Percentiles rank a stretch among this genome's conserved stretches.
phyloP scores from a whole-genome alignment of 2,113 vertebrate species.

The Otus sunia region DNA sequence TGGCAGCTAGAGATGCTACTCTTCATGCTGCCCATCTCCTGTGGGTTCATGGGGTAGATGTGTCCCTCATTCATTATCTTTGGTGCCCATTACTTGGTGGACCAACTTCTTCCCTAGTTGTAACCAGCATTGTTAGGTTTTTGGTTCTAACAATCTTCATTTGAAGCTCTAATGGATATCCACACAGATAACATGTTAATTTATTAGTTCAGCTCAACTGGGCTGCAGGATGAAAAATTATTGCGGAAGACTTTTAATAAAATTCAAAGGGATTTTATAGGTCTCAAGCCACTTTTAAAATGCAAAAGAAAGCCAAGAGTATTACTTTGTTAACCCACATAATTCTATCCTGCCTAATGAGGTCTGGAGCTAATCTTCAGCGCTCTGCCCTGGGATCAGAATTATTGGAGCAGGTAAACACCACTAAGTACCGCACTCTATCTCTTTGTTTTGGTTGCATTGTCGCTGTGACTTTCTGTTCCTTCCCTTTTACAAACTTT shows the following conservation, averaged over 20 bases:
- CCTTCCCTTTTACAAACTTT: not conserved
- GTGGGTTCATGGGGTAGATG: not conserved
- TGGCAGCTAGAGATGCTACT: not conserved
- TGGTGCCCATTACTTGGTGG: not conserved
- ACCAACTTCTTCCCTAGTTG: not conserved
- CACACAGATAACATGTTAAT: constrained; percentile 67
- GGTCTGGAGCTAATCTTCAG: constrained; percentile 62
- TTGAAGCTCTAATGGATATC: constrained; percentile 61
- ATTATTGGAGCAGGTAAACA: constrained; percentile 70
- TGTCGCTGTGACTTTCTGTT: not conserved
- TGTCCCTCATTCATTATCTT: not conserved
- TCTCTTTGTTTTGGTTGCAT: not conserved
- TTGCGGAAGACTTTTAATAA: constrained; percentile 67
- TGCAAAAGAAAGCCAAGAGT: constrained; percentile 63
- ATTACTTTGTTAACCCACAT: constrained; percentile 70
- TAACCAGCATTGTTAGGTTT: not conserved
- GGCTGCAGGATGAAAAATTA: constrained; percentile 68
- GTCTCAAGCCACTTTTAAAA: constrained; percentile 75
- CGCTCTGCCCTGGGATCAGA: constrained; percentile 52
- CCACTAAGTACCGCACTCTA: not conserved
- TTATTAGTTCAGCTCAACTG: constrained; percentile 72
- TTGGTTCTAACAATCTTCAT: constrained; percentile 39
- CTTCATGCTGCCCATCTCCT: not conserved
- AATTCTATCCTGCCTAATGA: constrained; percentile 71
- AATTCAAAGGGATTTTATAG: constrained; percentile 73